phyloP scores from a whole-genome alignment of 2,888 invertebrate genomes.

The Spicauda simplicius region DNA sequence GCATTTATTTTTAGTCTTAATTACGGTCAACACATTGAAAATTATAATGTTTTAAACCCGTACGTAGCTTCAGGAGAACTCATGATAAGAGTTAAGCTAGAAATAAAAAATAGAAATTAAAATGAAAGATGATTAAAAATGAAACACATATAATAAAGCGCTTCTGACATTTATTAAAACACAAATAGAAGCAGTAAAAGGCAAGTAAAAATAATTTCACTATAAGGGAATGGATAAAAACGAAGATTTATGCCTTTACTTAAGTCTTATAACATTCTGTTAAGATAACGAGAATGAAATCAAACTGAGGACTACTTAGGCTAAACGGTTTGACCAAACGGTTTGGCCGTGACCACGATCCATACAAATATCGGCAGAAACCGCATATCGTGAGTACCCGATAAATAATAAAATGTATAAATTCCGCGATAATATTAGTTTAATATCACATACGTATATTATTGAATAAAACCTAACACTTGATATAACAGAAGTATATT shows the following conservation, averaged over 20 bases:
- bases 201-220: not conserved
- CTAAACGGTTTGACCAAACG: too few species aligned
- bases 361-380: too few species aligned
- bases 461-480: too few species aligned
- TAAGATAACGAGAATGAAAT: not conserved
- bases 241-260: slow-evolving; percentile 12
- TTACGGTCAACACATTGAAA: too few species aligned
- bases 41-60: too few species aligned
- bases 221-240: not conserved
- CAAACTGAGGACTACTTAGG: not conserved
- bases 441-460: too few species aligned
- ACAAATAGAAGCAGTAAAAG: not conserved
- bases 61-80: not conserved
- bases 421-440: too few species aligned
- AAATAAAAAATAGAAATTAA: not conserved
- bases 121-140: not conserved
- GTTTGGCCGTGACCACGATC: too few species aligned
- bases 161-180: slow-evolving; percentile 16
- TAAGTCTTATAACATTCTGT: slow-evolving; percentile 7
- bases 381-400: too few species aligned
- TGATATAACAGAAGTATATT: too few species aligned
- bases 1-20: too few species aligned
- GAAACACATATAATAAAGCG: not conserved
- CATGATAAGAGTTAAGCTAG: not conserved
- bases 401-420: too few species aligned